Evolutionary conservation across 2,888 invertebrate species (phyloP), one percentile per base, ranked within the genome.

Genomic region (Ommatoiulus sabulosus): DNA sequence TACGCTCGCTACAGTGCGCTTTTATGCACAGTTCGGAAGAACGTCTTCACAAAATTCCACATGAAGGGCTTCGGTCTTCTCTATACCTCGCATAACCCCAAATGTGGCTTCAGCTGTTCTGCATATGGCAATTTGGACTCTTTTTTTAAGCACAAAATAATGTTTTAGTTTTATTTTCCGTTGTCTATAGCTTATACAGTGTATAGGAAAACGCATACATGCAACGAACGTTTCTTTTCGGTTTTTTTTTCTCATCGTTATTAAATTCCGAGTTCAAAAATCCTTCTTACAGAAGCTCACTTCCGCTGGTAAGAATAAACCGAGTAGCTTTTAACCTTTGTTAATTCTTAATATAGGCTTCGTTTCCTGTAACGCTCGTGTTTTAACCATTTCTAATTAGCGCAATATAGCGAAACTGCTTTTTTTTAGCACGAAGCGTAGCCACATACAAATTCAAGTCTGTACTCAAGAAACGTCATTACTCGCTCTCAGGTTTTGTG

Each of bases 281-380:
- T 57, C 57, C 57, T 48, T 48, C 57, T 57, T 57, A 57, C 57
- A 57, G 57, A 57, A 57, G 12, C 57, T 17, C 57, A 57, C 17
- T 57, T 57, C 57, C 57, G 57, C 57, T 57, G 57, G 57, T 57
- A 57, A 57, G 57, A 57, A 57, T 57, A 57, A 57, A 57, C 57
- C 57, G 57, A 57, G 57, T 57, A 57, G 57, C 57, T 57, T 57
- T 57, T 57, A 57, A 57, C 57, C 57, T 57, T 57, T 57, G 57
- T 57, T 57, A 57, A 57, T 57, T 10, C 57, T 57, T 57, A 5
- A 57, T 57, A 57, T 57, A 57, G 57, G 57, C 57, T 15, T 17
- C 57, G 57, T 57, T 57, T 57, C 57, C 57, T 57, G 57, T 57
- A 57, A 57, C 57, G 57, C 57, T 57, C 57, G 57, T 57, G 57